phyloP scores from a whole-genome alignment of 1,140 invertebrate species.

The Neelides sp. region DNA sequence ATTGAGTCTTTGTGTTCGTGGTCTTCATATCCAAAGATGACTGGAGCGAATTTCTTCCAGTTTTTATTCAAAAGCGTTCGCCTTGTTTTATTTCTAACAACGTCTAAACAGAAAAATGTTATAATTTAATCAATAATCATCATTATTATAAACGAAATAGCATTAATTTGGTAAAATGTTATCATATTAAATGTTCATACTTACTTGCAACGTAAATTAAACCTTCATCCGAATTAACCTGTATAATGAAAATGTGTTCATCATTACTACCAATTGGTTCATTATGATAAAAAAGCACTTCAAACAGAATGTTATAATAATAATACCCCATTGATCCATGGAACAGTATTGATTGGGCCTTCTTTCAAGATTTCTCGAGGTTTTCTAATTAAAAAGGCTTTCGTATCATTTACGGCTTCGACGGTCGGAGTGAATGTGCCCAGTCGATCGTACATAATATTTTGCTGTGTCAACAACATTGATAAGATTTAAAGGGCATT shows the following conservation, averaged over 20 bases:
- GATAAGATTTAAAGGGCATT: too few species aligned
- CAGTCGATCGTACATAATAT: slow-evolving; percentile 5
- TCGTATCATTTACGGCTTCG: slow-evolving; percentile 16
- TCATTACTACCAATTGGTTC: neutral
- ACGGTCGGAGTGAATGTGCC: slow-evolving; percentile 13
- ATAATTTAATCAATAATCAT: neutral
- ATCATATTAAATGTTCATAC: too few species aligned
- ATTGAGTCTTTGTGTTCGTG: slow-evolving; percentile 12
- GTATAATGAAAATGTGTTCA: too few species aligned
- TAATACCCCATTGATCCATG: slow-evolving; percentile 17
- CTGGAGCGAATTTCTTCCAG: slow-evolving; percentile 22
- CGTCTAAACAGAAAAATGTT: slow-evolving; percentile 6
- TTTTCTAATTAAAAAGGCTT: slow-evolving; percentile 12
- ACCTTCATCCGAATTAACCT: slow-evolving; percentile 17
- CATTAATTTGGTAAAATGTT: neutral
- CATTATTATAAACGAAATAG: neutral
- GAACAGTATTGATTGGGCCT: slow-evolving; percentile 13
- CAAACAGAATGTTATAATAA: neutral
- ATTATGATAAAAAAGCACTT: neutral
- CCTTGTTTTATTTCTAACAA: slow-evolving; percentile 21
- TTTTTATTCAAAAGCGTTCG: slow-evolving; percentile 17
- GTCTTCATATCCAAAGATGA: slow-evolving; percentile 19
- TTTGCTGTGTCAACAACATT: too few species aligned
- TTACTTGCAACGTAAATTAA: slow-evolving; percentile 19
- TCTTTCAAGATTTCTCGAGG: slow-evolving; percentile 8